Evolutionary conservation across 2,888 invertebrate genomes (phyloP).

Genomic region (Eristalinus sepulchralis): DNA sequence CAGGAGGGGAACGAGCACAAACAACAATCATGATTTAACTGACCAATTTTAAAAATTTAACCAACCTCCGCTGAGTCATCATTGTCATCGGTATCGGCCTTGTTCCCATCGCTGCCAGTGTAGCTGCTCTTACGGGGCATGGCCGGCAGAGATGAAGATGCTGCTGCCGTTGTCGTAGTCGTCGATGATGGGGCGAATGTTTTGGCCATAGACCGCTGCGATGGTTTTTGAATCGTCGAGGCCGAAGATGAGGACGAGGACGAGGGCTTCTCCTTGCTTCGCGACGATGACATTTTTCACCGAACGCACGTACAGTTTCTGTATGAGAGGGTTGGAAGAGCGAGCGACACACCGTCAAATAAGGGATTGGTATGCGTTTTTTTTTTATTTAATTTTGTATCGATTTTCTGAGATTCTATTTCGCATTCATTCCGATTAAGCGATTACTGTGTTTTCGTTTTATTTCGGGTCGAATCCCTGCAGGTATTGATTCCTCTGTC

Average conservation of each 20-base stretch:
- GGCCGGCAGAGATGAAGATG: background rate
- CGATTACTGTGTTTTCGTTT: background rate
- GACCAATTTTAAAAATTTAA: background rate
- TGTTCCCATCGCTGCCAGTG: constrained; percentile 18
- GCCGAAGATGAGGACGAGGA: background rate
- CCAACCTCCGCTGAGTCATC: constrained; percentile 62
- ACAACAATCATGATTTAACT: background rate
- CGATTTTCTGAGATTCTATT: background rate
- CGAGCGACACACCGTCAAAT: background rate
- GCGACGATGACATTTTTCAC: constrained; percentile 26
- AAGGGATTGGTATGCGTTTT: background rate
- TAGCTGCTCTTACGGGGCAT: background rate
- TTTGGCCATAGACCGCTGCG: constrained; percentile 11
- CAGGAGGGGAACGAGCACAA: background rate
- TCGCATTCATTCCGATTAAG: background rate
- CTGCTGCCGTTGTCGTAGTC: background rate
- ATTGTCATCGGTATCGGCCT: constrained; percentile 33
- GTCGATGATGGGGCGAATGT: constrained; percentile 1
- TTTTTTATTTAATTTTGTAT: background rate
- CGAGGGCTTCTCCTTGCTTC: constrained; percentile 10
- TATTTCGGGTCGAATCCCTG: no score
- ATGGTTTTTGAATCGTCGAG: background rate
- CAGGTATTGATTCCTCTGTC: background rate
- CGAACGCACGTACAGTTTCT: background rate
- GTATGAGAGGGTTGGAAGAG: background rate